Percentiles rank a stretch among this genome's conserved stretches.
These are phyloP conservation scores for Malacoraja senta DNA, from an alignment of 2,797 vertebrate genomes.

Conservation along the genomic window DNA sequence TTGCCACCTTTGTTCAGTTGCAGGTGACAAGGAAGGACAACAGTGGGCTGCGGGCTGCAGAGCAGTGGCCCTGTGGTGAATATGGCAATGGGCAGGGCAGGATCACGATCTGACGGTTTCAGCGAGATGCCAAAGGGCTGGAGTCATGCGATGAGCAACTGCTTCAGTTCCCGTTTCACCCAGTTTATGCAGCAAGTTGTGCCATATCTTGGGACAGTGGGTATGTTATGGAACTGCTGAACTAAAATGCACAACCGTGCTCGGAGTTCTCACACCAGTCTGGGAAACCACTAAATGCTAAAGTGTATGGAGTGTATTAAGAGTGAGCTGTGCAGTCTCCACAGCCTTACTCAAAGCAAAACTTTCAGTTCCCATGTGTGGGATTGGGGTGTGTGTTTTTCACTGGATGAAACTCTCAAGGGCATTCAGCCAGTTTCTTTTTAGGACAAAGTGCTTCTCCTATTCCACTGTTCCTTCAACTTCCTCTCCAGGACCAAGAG, in stretches of 20 bases:
- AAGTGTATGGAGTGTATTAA: neutral
- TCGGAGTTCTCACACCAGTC: neutral
- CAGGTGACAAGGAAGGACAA: too few relatives aligned
- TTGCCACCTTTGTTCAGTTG: too few relatives aligned
- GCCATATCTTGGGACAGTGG: too few relatives aligned
- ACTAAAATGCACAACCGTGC: neutral
- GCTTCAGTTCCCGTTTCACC: too few relatives aligned
- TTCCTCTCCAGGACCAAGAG: neutral
- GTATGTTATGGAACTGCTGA: neutral
- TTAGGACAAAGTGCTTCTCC: neutral
- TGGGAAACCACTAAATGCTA: neutral
- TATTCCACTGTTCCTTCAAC: neutral
- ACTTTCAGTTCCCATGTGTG: conserved; percentile 4
- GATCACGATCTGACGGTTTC: too few relatives aligned
- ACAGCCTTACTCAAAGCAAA: neutral
- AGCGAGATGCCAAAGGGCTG: too few relatives aligned
- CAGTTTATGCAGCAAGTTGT: too few relatives aligned
- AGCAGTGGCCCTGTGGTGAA: too few relatives aligned
- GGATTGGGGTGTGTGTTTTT: neutral
- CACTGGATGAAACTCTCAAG: neutral
- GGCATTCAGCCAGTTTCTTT: neutral
- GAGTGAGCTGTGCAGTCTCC: neutral
- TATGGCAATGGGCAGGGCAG: too few relatives aligned
- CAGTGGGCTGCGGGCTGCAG: too few relatives aligned
- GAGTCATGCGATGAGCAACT: too few relatives aligned